phyloP scores from a whole-genome alignment of 2,113 vertebrate species.

The Cheirogaleus medius region DNA sequence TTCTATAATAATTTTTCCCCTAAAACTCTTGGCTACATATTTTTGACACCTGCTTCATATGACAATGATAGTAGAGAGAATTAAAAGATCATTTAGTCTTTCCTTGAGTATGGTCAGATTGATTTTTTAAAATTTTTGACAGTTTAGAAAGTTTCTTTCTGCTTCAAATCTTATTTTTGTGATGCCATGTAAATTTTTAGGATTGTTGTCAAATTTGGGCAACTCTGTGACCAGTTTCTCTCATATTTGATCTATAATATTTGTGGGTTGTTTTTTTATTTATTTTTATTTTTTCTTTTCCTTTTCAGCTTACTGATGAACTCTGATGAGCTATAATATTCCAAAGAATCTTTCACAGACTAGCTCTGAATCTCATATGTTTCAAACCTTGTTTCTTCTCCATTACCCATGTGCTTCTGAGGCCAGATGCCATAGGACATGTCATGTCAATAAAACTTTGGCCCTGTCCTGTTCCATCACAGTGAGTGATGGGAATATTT shows the following conservation, averaged over 20 bases:
- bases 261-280: not conserved
- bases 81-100: not conserved
- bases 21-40: not conserved
- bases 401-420: not conserved
- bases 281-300: no score
- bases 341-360: not conserved
- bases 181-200: not conserved
- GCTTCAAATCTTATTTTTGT: not conserved
- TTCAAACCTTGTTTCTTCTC: not conserved
- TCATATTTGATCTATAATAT: not conserved
- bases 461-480: not conserved
- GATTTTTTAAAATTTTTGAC: not conserved
- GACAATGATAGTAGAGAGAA: not conserved
- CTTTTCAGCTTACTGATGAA: no score
- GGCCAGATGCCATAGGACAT: not conserved
- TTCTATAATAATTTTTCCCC: not conserved
- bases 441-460: not conserved
- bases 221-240: not conserved
- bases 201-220: not conserved
- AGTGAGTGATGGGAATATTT: not conserved
- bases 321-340: not conserved
- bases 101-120: not conserved
- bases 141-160: not conserved
- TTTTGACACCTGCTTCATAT: not conserved
- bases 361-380: not conserved